phyloP scores from a whole-genome alignment of 2,113 vertebrate species.

The mouse (Mus musculus) region GRCm39 chr2:135601001-135601500 shows the following conservation, averaged over 20 bases:
- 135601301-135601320: neutral
- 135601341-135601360: neutral
- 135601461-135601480: neutral
- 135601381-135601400: neutral
- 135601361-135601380: neutral
- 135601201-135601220: slow-evolving; percentile 4
- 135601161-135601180: neutral
- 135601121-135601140: neutral
- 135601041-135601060: neutral
- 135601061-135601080: neutral
- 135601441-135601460: neutral
- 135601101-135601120: slow-evolving; percentile 4
- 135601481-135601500: neutral
- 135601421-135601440: neutral
- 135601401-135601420: neutral
- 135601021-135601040: neutral
- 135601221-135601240: neutral
- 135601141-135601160: neutral
- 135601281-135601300: neutral
- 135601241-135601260: neutral
- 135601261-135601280: neutral
- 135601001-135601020: neutral
- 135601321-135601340: neutral
- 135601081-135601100: neutral
- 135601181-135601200: neutral